Evolutionary conservation across 1,140 invertebrate species (phyloP), one percentile per base, ranked within the genome.

Genomic region (Pristionchus pacificus): DNA sequence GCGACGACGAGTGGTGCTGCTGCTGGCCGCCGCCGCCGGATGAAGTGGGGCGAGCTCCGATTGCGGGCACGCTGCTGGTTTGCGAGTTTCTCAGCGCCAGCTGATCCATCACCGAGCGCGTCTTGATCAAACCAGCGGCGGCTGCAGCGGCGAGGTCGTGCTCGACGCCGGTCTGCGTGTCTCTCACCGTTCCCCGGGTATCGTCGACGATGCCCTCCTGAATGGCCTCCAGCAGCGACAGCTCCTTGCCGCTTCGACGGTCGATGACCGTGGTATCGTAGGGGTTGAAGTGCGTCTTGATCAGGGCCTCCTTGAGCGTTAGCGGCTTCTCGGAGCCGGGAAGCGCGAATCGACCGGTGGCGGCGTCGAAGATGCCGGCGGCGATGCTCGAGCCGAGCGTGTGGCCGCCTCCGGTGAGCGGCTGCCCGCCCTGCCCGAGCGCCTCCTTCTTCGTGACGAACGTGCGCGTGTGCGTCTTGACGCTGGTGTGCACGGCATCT

Each of bases 141-240:
- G 91, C 87, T 13, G 92, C 92, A 79, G 92, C 91, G 24, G 88
- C 89, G 19, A 94, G 85, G 57, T 90, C 90, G 57, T 92, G 86
- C 83, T 90, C 89, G 61, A 87, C 88, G 38, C 90, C 90, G 29
- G 89, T 89, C 14, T 88, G 85, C 0, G 91, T 90, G 86, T 93
- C 91, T 59, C 89, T 88, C 13, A 90, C 90, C 77, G 88, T 89
- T 19, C 92, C 92, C 78, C 88, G 89, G 73, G 90, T 88, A 0
- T 91, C 89, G 85, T 95, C 90, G 68, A 95, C 89, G 65, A 95
- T 88, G 24, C 90, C 90, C 70, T 88, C 85, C 72, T 89, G 88
- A 57, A 95, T 92, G 0, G 93, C 92, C 77, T 93, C 91, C 38
- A 88, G 88, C 15, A 95, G 82, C 1, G 90, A 89, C 65, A 93